phyloP scores from a whole-genome alignment of 2,888 invertebrate species.

The Trachelus tabidus region DNA sequence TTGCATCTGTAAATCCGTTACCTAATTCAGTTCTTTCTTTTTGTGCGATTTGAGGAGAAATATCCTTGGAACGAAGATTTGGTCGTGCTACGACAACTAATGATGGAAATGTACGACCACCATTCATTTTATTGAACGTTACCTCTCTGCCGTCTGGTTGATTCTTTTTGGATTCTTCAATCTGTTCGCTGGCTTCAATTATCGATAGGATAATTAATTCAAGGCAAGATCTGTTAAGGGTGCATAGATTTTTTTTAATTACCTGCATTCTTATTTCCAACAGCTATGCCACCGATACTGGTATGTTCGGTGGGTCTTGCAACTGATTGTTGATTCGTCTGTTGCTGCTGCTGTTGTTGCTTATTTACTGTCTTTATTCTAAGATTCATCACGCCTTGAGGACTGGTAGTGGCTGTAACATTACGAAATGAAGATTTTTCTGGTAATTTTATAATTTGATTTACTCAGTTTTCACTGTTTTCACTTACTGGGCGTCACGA shows the following conservation, averaged over 20 bases:
- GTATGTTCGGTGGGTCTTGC: slow-evolving; percentile 78
- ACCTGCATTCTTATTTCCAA: slow-evolving; percentile 58
- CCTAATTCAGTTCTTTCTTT: slow-evolving; percentile 65
- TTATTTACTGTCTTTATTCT: slow-evolving; percentile 48
- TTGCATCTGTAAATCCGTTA: slow-evolving; percentile 33
- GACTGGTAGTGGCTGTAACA: slow-evolving; percentile 41
- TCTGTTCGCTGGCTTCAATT: slow-evolving; percentile 50
- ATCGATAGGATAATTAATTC: not conserved
- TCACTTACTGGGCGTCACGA: slow-evolving; percentile 45
- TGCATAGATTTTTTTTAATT: not conserved
- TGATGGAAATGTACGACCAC: slow-evolving; percentile 87
- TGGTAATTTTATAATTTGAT: not conserved
- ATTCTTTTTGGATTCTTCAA: slow-evolving; percentile 71
- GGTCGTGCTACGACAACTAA: slow-evolving; percentile 86
- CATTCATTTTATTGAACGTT: slow-evolving; percentile 81
- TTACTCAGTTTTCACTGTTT: not conserved
- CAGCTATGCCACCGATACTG: slow-evolving; percentile 77
- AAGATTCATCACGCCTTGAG: slow-evolving; percentile 50
- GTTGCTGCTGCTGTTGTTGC: slow-evolving; percentile 19
- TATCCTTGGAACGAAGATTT: slow-evolving; percentile 78
- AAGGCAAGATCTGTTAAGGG: not conserved
- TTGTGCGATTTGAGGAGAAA: slow-evolving; percentile 52
- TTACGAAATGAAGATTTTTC: not conserved
- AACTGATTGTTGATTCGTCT: slow-evolving; percentile 50
- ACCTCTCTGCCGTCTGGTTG: slow-evolving; percentile 79